Base-by-base conservation (phyloP, 2,113 vertebrate species). In the Dryoscopus gambensis region DNA sequence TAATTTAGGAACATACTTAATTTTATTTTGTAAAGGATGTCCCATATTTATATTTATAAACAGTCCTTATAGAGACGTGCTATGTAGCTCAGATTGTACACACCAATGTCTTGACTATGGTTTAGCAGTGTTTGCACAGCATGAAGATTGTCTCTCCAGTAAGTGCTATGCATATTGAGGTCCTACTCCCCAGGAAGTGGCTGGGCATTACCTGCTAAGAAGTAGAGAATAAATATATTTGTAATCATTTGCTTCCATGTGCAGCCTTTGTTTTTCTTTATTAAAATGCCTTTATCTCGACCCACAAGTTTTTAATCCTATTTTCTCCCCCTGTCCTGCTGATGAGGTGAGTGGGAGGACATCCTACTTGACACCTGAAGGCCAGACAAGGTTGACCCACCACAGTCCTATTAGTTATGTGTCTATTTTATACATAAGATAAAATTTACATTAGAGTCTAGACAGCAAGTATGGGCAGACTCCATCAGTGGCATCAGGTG, bases 91-190 rank as follows among this genome's bases (percentile, higher is more conserved):
- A 13, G 14, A 33, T 22, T 13, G 16, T 17, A 25, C 22, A 19
- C 20, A 46, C 6, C 20, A 28, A 3, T 24, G 6, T 28, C 59
- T 44, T 77, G 14, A 23, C 42, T 57, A 5, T n/a, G 39, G 10
- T 15, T 87, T 33, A 50, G 28, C 9, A 39, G 19, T 12, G 14
- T 25, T 56, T 7, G 1, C n/a, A 60, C 4, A 76, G 31, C 7
- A 31, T 24, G 6, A 30, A 63, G 24, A 23, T 42, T 87, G 20
- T 44, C 10, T 69, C 15, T 28, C 11, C 17, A 39, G 20, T 44
- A 71, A 64, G 4, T 2, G 1, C 6, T 42, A 22, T 16, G 7
- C 1, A 2, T 55, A n/a, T 13, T 47, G 27, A 44, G 11, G 5
- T 11, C 13, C 13, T 46, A 5, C 6, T 40, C 33, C 27, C 16